A percentile compares a stretch with the other conserved stretches of the same genome.
Evolutionary conservation across 2,888 invertebrate genomes (phyloP).

Genomic region (Linnaemya tessellans): DNA sequence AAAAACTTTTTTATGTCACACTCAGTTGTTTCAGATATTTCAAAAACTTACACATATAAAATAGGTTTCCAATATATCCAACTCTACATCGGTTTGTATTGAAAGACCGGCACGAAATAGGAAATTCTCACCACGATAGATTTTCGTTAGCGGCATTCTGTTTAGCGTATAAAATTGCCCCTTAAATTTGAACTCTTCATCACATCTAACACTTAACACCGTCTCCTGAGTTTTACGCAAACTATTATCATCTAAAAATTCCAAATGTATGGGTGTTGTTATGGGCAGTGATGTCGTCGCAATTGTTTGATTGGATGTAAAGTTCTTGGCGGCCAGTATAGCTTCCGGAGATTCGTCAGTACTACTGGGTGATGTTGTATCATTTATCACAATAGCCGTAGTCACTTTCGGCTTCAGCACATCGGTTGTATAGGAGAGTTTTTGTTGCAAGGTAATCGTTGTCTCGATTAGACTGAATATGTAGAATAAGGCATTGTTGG

Average conservation of each 20-base stretch:
- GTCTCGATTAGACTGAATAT: constrained; percentile 82
- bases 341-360: constrained; percentile 80
- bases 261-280: constrained; percentile 80
- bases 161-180: constrained; percentile 82
- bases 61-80: constrained; percentile 83
- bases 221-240: constrained; percentile 82
- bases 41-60: constrained; percentile 82
- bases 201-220: constrained; percentile 78
- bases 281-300: constrained; percentile 73
- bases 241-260: constrained; percentile 80
- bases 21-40: neutral
- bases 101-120: constrained; percentile 81
- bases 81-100: constrained; percentile 78
- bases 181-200: constrained; percentile 80
- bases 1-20: too few species aligned
- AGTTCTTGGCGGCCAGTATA: constrained; percentile 64
- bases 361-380: constrained; percentile 75
- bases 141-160: constrained; percentile 79
- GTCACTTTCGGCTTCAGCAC: constrained; percentile 76
- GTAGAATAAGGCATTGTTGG: constrained; percentile 81
- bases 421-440: constrained; percentile 81
- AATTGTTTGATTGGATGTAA: constrained; percentile 52
- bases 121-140: constrained; percentile 82
- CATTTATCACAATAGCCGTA: constrained; percentile 68
- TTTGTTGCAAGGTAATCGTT: constrained; percentile 81